phyloP scores from a whole-genome alignment of 2,113 vertebrate species.

The Thinocorus orbignyianus region DNA sequence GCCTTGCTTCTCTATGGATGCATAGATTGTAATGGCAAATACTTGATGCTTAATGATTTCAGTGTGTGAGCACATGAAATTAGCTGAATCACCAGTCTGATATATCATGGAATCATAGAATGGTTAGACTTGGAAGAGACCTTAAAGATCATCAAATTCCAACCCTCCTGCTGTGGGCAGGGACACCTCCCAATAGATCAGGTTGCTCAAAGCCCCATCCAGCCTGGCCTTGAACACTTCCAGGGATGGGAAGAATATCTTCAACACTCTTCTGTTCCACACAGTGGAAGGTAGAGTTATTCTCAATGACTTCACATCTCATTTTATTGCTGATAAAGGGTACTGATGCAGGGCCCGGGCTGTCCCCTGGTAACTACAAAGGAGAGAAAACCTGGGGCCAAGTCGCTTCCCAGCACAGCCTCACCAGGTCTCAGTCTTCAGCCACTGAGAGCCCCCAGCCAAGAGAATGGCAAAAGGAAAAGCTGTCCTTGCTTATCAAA shows the following conservation, averaged over 20 bases:
- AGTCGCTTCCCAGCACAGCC: not conserved
- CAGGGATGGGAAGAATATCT: not conserved
- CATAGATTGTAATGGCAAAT: not conserved
- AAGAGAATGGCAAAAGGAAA: not conserved
- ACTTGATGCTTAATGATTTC: not conserved
- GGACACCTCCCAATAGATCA: too few relatives aligned
- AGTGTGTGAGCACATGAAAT: not conserved
- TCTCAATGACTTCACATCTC: not conserved
- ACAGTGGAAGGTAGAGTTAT: not conserved
- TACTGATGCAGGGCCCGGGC: not conserved
- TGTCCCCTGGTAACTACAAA: not conserved
- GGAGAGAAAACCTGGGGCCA: not conserved
- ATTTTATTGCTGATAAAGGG: not conserved
- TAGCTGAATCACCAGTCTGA: not conserved
- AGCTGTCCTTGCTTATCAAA: not conserved
- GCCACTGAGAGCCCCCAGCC: not conserved
- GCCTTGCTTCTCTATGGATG: not conserved
- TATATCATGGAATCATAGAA: not conserved
- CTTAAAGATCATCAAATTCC: too few relatives aligned
- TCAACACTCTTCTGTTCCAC: not conserved
- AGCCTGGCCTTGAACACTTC: too few relatives aligned
- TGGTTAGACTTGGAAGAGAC: too few relatives aligned
- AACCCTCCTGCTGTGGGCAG: too few relatives aligned
- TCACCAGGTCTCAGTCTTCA: not conserved
- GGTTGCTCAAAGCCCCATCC: too few relatives aligned